Base-by-base conservation (phyloP, 2,113 vertebrate species). In the Capricornis sumatraensis region DNA sequence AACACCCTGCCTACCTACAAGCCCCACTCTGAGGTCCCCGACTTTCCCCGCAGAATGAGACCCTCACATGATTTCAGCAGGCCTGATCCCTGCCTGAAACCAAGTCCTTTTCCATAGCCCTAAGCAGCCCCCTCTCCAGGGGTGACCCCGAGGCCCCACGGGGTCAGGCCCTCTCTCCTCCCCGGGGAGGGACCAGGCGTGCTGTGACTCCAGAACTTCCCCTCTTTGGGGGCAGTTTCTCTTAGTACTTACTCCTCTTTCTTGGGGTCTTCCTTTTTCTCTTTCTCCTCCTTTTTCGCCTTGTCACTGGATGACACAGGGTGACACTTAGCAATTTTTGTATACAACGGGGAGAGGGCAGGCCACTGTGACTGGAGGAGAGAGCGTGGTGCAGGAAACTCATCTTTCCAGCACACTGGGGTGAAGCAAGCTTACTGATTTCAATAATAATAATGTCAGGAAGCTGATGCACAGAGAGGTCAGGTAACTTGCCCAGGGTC, bases 231-330 rank as follows among this genome's bases (percentile, higher is more conserved):
- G 33, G 90, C 52, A 82, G 40, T 30, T 45, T 40, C 50, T 52
- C 64, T 90, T 94, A 64, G 98, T 98, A 98, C 99, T 99, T 98
- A 98, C 98, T 99, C 98, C 67, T 99, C 99, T 93, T 99, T 99
- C 96, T 99, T 98, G 55, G 98, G 43, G 19, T 98, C 98, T 97
- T 99, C 98, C 1, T 99, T 98, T 2, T 99, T 98, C 58, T 99
- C 99, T 25, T 99, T 98, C 53, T 99, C 99, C 81, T 99, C 99
- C 84, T 99, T 99, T 96, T 99, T 99, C 62, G 99, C 99, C 96
- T 99, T 99, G 99, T 99, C 99, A 98, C 99, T 99, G 99, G 60
- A 92, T 97, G 98, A 98, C 97, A 97, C 30, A 98, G 98, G n/a
- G 87, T 62, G 76, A 91, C n/a, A 93, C 10, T 90, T n/a, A 92